Conservation (phyloP, 2,113 vertebrate genomes). For the Leucoraja erinaceus region DNA sequence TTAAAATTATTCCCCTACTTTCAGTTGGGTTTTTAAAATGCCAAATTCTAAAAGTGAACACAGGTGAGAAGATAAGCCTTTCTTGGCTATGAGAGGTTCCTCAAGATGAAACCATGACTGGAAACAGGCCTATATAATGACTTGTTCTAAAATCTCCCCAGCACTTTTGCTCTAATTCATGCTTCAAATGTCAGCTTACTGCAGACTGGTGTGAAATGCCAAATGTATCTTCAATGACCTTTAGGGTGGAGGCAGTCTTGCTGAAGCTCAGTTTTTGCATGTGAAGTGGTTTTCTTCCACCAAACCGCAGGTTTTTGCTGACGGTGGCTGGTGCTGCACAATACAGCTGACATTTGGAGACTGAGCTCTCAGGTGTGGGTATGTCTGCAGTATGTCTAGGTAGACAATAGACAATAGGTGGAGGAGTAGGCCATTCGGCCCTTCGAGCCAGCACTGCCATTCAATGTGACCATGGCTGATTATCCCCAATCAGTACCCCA, state of each 20-base stretch:
- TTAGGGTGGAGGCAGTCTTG: neutral
- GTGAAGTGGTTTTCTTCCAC: neutral
- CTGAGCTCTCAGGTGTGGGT: neutral
- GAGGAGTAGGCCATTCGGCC: too few species aligned
- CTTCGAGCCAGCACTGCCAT: too few species aligned
- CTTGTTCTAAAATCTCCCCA: neutral
- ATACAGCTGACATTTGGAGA: conserved; percentile 4
- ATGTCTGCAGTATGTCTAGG: too few species aligned
- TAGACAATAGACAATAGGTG: too few species aligned
- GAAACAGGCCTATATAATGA: neutral
- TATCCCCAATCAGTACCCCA: too few species aligned
- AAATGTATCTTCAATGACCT: conserved; percentile 4
- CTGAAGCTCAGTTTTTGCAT: conserved; percentile 5
- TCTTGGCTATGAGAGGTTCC: neutral
- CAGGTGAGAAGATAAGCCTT: neutral
- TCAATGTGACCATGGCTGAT: too few species aligned
- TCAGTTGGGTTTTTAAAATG: neutral
- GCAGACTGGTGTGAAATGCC: conserved; percentile 27
- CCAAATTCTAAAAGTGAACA: neutral
- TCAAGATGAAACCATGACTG: neutral
- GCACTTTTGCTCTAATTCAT: neutral
- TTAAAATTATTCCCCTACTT: neutral
- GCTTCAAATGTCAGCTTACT: conserved; percentile 30
- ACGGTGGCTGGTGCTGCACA: neutral
- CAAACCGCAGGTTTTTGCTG: neutral